Percentiles rank a stretch among this genome's conserved stretches.
These are phyloP conservation scores for Passer montanus DNA, from an alignment of 2,113 vertebrate species.

Conservation along the genomic window DNA sequence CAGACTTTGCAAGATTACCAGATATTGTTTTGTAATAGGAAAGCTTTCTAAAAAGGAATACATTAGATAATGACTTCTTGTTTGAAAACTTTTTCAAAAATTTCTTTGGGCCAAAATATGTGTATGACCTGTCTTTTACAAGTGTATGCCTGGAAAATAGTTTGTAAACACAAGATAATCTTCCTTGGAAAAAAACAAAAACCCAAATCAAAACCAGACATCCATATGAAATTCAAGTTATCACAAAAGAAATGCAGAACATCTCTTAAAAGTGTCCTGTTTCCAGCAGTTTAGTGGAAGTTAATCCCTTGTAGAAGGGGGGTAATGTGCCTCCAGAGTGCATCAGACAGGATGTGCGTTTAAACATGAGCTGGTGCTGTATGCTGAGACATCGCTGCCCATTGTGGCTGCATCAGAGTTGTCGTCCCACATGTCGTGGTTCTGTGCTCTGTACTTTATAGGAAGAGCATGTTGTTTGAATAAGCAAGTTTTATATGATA, in stretches of 20 bases:
- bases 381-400: neutral
- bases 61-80: neutral
- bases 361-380: neutral
- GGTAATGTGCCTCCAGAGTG: neutral
- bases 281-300: neutral
- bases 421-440: neutral
- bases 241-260: neutral
- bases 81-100: neutral
- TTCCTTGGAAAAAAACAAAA: neutral
- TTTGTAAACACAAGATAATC: neutral
- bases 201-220: neutral
- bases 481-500: constrained; percentile 34
- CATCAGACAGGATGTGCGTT: constrained; percentile 8
- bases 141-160: neutral
- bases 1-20: neutral
- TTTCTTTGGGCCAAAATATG: neutral
- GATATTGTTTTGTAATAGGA: neutral
- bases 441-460: neutral
- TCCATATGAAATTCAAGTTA: neutral
- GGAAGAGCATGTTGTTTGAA: constrained; percentile 14
- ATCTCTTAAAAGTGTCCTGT: neutral
- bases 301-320: constrained; percentile 13
- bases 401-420: constrained; percentile 15
- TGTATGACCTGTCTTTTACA: neutral
- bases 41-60: neutral